Base-by-base conservation (phyloP, 2,888 invertebrate genomes). In the Rhogogaster chlorosoma region DNA sequence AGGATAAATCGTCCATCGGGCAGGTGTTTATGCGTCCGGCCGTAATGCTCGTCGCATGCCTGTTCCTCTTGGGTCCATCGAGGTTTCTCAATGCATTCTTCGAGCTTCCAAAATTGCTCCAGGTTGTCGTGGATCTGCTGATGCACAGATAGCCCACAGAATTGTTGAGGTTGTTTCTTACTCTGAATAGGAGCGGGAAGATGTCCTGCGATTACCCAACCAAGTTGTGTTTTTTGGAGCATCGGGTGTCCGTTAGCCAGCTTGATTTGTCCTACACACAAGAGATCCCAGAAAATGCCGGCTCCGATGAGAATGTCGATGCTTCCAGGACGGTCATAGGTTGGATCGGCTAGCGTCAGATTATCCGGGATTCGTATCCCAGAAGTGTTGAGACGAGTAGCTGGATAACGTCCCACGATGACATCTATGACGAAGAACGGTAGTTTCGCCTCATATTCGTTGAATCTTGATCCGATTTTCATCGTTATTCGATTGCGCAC, bases 1-100 rank as follows among this genome's bases (percentile, higher is more conserved):
- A 88, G 86, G 22, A 87, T 36, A 61, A 88, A 88, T 45, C 87
- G 32, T 7, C 88, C 88, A 2, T 85, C 75, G n/a, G 0, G 6
- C 49, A 84, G 38, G 26, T 86, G 64, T 9, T 45, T 84, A 10
- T 61, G 71, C 12, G 84, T 87, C 57, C 86, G 78, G 22, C 45
- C 22, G 83, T 89, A 88, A 75, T 87, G 86, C 0, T 71, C 45
- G 85, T 89, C 88, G 77, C 88, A 88, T 3, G 9, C 29, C 70
- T 67, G 77, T 53, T 87, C 87, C 38, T 87, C 87, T 26, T 7
- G 22, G 1, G 87, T 85, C 22, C 78, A 29, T 12, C 57, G 36
- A 18, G 29, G n/a, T 18, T 32, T 36, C 45, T 67, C 32, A 15
- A 49, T 9, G 42, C n/a, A 15, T 61, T 87, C 87, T 67, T 88